phyloP scores from a whole-genome alignment of 2,113 vertebrate species.

The Proterorhinus semilunaris region DNA sequence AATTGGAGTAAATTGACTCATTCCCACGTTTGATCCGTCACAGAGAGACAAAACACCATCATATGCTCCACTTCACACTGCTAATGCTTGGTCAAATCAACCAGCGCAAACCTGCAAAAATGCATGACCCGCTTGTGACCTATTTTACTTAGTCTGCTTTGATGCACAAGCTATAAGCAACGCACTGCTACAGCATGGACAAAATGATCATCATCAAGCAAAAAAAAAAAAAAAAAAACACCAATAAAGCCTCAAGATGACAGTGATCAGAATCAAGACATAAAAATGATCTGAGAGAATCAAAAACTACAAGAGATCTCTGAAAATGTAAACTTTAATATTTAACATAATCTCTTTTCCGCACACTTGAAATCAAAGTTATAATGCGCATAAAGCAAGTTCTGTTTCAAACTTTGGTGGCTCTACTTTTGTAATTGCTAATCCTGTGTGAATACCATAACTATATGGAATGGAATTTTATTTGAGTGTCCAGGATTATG shows the following conservation, averaged over 20 bases:
- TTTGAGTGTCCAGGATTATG: not conserved
- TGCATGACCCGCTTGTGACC: conserved; percentile 42
- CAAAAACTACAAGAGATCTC: not conserved
- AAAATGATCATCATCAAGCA: not conserved
- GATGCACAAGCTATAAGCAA: conserved; percentile 18
- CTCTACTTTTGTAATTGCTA: not conserved
- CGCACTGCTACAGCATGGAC: not conserved
- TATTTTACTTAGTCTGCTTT: conserved; percentile 41
- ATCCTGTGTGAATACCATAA: not conserved
- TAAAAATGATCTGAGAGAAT: not conserved
- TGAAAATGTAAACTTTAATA: not conserved
- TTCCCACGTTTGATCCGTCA: conserved; percentile 64
- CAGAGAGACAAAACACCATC: conserved; percentile 22
- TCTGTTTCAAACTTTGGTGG: not conserved
- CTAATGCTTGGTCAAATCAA: conserved; percentile 19
- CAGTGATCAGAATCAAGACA: not conserved
- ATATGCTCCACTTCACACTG: conserved; percentile 60
- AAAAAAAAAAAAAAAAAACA: too few species aligned
- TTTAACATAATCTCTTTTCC: not conserved
- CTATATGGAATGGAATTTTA: not conserved
- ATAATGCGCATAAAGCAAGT: too few species aligned
- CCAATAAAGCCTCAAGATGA: not conserved
- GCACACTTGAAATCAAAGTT: too few species aligned
- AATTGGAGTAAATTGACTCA: conserved; percentile 63
- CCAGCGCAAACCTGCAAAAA: conserved; percentile 27